Evolutionary conservation across 2,797 vertebrate species (phyloP).

Genomic region (Euphonia xanthogaster): DNA sequence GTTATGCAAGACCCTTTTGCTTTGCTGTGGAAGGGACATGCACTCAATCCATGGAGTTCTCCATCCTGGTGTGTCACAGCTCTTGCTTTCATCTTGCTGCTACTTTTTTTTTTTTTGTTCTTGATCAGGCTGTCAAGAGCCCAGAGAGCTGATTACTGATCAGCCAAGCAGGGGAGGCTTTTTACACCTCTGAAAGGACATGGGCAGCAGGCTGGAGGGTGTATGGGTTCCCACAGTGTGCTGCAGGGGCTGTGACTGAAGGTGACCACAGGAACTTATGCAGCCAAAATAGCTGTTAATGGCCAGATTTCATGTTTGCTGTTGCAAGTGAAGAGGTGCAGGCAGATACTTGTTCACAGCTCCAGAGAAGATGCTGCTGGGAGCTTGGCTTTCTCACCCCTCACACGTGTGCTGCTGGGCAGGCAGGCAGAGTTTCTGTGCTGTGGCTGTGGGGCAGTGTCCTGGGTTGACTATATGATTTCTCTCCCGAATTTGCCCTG

Average conservation of each 20-base stretch:
- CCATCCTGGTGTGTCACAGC: fast-evolving
- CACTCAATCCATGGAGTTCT: fast-evolving
- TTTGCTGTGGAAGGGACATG: neutral
- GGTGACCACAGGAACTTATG: neutral
- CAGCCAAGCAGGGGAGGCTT: neutral
- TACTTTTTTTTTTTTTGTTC: fast-evolving
- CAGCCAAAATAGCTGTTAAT: neutral
- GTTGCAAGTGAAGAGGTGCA: neutral
- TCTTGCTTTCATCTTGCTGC: neutral
- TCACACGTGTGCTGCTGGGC: neutral
- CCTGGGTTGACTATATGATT: too few relatives aligned
- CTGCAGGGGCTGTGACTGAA: neutral
- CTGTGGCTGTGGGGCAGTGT: neutral
- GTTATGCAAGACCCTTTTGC: neutral
- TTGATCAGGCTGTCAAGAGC: neutral
- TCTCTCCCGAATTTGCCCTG: too few relatives aligned
- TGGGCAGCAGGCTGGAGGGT: neutral
- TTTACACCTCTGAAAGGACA: neutral
- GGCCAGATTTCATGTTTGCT: neutral
- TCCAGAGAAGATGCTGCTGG: neutral
- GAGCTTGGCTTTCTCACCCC: neutral
- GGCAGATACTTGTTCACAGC: neutral
- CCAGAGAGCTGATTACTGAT: neutral
- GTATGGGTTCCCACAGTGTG: neutral
- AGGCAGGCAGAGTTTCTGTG: neutral